Evolutionary conservation across 1,140 invertebrate species (phyloP).

Genomic region (Drosophila virilis): DNA sequence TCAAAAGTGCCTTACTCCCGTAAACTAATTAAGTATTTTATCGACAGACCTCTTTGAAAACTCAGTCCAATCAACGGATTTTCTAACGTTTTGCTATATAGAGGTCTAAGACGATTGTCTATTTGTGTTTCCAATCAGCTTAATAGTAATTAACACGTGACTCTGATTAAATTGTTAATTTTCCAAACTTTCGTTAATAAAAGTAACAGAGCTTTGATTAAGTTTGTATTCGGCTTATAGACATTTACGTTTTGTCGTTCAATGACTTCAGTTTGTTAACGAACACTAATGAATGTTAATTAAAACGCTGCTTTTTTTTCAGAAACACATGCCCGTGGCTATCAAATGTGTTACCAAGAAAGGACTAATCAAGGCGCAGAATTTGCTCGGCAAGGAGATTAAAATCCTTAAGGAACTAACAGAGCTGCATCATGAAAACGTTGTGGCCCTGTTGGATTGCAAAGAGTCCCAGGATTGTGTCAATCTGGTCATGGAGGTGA

Average conservation of each 20-base stretch:
- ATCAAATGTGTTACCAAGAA: conserved; percentile 99
- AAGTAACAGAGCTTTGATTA: too few relatives aligned
- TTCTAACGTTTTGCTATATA: neutral
- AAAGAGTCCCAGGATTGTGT: conserved; percentile 97
- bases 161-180: conserved; percentile 6
- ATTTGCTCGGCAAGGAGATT: conserved; percentile 98
- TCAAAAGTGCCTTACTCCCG: neutral
- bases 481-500: conserved; percentile 98
- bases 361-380: conserved; percentile 98
- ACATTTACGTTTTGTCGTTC: conserved; percentile 30
- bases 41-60: neutral
- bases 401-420: conserved; percentile 99
- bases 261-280: conserved; percentile 52
- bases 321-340: conserved; percentile 95
- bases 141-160: conserved; percentile 27
- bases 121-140: conserved; percentile 7
- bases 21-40: neutral
- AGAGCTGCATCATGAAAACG: conserved; percentile 98
- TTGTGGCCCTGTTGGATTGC: conserved; percentile 98
- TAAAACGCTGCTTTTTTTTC: conserved; percentile 70
- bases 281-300: conserved; percentile 58
- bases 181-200: neutral
- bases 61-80: neutral
- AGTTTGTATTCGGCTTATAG: neutral
- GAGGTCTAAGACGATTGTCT: neutral